phyloP scores from a whole-genome alignment of 2,113 vertebrate species.

The Stegostoma tigrinum region DNA sequence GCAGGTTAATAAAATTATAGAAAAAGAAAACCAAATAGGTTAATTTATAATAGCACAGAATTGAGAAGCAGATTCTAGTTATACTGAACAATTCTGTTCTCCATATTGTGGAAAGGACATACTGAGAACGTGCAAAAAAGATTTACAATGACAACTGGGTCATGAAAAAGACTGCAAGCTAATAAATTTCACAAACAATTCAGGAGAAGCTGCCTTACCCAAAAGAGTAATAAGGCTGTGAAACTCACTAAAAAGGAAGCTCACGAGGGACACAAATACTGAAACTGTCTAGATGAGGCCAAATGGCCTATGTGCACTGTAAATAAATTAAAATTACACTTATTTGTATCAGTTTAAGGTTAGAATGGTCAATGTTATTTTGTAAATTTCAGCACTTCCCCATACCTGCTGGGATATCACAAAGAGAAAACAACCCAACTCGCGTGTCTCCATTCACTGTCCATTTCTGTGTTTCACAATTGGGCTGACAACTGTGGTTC shows the following conservation, averaged over 20 bases:
- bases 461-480: slow-evolving; percentile 98
- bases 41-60: not conserved
- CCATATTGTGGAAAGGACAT: not conserved
- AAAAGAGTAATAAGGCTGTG: not conserved
- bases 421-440: slow-evolving; percentile 87
- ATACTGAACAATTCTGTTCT: not conserved
- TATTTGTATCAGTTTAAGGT: not conserved
- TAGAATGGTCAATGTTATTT: not conserved
- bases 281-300: too few relatives aligned
- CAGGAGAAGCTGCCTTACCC: not conserved
- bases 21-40: not conserved
- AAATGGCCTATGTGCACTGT: not conserved
- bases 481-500: slow-evolving; percentile 99
- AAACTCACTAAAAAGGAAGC: not conserved
- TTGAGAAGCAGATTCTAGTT: not conserved
- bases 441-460: slow-evolving; percentile 92
- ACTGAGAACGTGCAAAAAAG: not conserved
- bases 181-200: not conserved
- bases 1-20: not conserved
- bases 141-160: not conserved
- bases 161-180: not conserved
- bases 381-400: not conserved
- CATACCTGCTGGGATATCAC: slow-evolving; percentile 82
- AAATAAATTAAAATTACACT: not conserved
- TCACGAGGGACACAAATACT: not conserved